Percentiles rank a stretch among this genome's conserved stretches.
These are phyloP conservation scores for Listronotus bonariensis DNA, from an alignment of 1,140 invertebrate species.

Conservation along the genomic window DNA sequence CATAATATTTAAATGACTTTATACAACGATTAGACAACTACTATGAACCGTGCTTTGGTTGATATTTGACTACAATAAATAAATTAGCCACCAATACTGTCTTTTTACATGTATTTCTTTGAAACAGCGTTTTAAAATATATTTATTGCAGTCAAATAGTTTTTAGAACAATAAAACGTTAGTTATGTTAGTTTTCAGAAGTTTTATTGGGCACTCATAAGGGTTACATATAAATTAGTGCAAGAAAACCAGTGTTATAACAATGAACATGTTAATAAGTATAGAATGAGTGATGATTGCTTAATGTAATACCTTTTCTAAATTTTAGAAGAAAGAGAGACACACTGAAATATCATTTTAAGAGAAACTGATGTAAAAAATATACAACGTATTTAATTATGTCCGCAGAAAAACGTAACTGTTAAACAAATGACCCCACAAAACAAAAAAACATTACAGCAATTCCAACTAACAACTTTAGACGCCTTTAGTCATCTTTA, in stretches of 20 bases:
- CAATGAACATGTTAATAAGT: slow-evolving; percentile 25
- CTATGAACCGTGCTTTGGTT: slow-evolving; percentile 56
- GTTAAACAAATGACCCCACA: too few species aligned
- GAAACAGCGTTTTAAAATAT: neutral
- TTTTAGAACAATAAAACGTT: slow-evolving; percentile 44
- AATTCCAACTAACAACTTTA: too few species aligned
- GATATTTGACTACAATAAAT: slow-evolving; percentile 29
- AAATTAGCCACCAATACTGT: slow-evolving; percentile 1
- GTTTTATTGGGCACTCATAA: slow-evolving; percentile 64
- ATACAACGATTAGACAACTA: neutral
- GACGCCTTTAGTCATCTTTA: too few species aligned
- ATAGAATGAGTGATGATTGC: slow-evolving; percentile 9
- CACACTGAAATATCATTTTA: too few species aligned
- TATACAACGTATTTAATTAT: too few species aligned
- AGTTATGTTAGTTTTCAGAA: slow-evolving; percentile 57
- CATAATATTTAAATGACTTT: neutral
- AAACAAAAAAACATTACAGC: too few species aligned
- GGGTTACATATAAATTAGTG: slow-evolving; percentile 49
- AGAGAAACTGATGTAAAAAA: too few species aligned
- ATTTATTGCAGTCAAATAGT: slow-evolving; percentile 31
- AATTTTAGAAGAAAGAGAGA: slow-evolving; percentile 11
- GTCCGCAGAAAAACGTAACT: too few species aligned
- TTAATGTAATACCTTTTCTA: slow-evolving; percentile 15
- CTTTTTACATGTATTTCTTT: slow-evolving; percentile 12
- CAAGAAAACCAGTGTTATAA: slow-evolving; percentile 51